Conservation (phyloP, 2,888 invertebrate species). For the Sisyra nigra region DNA sequence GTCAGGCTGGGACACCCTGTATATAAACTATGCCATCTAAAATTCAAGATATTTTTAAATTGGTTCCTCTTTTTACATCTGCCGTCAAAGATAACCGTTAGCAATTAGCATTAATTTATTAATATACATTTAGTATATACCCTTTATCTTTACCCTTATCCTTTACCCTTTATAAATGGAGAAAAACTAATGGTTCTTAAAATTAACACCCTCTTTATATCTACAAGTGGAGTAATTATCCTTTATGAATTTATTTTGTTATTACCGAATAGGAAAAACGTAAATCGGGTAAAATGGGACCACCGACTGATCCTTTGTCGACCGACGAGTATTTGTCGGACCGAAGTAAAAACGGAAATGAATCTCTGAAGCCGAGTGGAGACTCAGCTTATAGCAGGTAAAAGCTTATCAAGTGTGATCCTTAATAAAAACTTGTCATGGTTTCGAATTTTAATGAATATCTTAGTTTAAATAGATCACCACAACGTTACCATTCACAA, state of each 20-base stretch:
- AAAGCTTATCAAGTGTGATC: constrained; percentile 21
- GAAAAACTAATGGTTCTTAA: neutral
- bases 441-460: neutral
- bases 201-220: no score
- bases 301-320: constrained; percentile 15
- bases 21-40: no score
- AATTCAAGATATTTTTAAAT: no score
- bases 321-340: constrained; percentile 15
- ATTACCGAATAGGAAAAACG: constrained; percentile 14
- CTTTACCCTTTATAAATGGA: no score
- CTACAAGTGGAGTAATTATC: neutral
- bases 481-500: constrained; percentile 18
- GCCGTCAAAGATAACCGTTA: no score
- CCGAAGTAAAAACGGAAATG: constrained; percentile 23
- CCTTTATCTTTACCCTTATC: no score
- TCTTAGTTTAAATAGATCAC: constrained; percentile 40
- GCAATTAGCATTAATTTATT: no score
- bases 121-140: no score
- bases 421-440: neutral
- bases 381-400: constrained; percentile 82
- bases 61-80: no score
- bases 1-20: no score
- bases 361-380: constrained; percentile 26
- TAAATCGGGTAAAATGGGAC: constrained; percentile 11
- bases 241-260: neutral